Conservation (phyloP, 2,888 invertebrate species). For the Microplitis deprimator region DNA sequence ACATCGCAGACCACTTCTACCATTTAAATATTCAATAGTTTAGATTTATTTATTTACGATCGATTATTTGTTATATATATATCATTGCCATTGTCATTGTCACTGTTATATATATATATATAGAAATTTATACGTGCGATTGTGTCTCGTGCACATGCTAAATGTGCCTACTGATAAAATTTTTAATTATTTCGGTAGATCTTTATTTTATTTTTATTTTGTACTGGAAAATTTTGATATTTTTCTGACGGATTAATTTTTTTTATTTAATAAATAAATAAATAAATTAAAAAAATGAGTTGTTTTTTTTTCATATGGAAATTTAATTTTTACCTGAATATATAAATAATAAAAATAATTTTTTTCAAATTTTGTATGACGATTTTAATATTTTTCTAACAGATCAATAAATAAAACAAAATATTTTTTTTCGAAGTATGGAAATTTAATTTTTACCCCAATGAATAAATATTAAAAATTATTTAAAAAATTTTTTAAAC, state of each 20-base stretch:
- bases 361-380: not conserved
- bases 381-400: not conserved
- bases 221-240: not conserved
- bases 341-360: too few species aligned
- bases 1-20: slow-evolving; percentile 50
- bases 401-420: too few species aligned
- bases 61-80: not conserved
- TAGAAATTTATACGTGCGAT: slow-evolving; percentile 49
- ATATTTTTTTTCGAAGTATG: too few species aligned
- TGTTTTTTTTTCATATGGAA: too few species aligned
- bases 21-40: slow-evolving; percentile 14
- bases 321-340: too few species aligned
- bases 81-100: not conserved
- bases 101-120: slow-evolving; percentile 1
- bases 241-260: not conserved
- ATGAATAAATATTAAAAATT: too few species aligned
- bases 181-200: slow-evolving; percentile 14
- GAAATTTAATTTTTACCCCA: too few species aligned
- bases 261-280: not conserved
- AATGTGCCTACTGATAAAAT: slow-evolving; percentile 26
- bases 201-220: slow-evolving; percentile 1
- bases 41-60: slow-evolving; percentile 15
- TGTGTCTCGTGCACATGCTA: slow-evolving; percentile 45
- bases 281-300: not conserved
- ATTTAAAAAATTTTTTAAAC: too few species aligned